phyloP scores from a whole-genome alignment of 37 sponge, comb jelly and placozoan genomes.

The Petrosia ficiformis region DNA sequence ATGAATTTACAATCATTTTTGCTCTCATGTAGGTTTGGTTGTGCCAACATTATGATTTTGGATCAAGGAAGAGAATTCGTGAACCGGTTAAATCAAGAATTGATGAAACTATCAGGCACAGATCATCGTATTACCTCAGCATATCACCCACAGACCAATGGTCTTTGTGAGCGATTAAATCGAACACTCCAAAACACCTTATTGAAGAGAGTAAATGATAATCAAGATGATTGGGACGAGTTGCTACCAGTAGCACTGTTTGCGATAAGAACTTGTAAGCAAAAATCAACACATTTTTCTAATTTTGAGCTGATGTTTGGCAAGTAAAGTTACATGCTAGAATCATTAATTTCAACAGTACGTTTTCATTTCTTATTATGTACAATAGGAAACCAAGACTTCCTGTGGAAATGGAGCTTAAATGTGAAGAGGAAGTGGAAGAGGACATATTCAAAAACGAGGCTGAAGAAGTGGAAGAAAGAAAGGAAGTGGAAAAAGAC shows the following conservation, averaged over 20 bases:
- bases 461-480: too few species aligned
- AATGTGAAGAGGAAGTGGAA: not conserved
- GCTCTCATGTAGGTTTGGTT: slow-evolving; percentile 24
- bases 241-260: slow-evolving; percentile 5
- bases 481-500: not conserved
- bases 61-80: slow-evolving; percentile 46
- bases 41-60: slow-evolving; percentile 5
- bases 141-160: slow-evolving; percentile 45
- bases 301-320: slow-evolving; percentile 22
- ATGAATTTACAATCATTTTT: too few species aligned
- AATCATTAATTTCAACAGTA: not conserved
- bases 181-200: slow-evolving; percentile 17
- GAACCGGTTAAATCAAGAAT: slow-evolving; percentile 5
- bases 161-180: slow-evolving; percentile 35
- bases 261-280: slow-evolving; percentile 17
- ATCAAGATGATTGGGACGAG: slow-evolving; percentile 31
- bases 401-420: slow-evolving; percentile 21
- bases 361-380: not conserved
- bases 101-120: slow-evolving; percentile 19
- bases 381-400: slow-evolving; percentile 17
- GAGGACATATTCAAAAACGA: not conserved
- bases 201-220: not conserved
- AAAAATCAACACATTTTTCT: slow-evolving; percentile 21
- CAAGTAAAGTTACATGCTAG: not conserved
- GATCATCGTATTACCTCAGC: slow-evolving; percentile 19